Evolutionary conservation across 1,140 invertebrate genomes (phyloP).

Genomic region (Drosophila kikkawai): DNA sequence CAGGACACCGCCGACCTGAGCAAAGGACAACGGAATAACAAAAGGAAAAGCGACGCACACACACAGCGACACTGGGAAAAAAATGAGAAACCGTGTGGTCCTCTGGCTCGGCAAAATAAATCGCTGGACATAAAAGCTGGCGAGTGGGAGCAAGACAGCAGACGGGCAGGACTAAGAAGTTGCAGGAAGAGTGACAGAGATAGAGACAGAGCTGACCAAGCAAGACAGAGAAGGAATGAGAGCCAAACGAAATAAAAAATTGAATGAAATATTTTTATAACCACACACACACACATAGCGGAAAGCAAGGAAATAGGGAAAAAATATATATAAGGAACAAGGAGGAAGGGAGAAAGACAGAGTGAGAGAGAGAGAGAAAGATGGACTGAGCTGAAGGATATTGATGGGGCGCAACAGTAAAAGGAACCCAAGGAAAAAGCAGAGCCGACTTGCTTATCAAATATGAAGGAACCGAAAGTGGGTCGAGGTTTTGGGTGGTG

Average conservation of each 20-base stretch:
- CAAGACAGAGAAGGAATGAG: slow-evolving; percentile 29
- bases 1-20: slow-evolving; percentile 69
- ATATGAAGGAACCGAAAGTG: slow-evolving; percentile 79
- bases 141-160: slow-evolving; percentile 57
- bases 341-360: neutral
- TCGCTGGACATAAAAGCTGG: slow-evolving; percentile 71
- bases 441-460: slow-evolving; percentile 73
- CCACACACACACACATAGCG: slow-evolving; percentile 47
- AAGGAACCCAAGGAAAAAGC: slow-evolving; percentile 45
- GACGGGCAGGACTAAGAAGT: slow-evolving; percentile 16
- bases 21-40: slow-evolving; percentile 43
- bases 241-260: slow-evolving; percentile 73
- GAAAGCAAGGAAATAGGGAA: slow-evolving; percentile 30
- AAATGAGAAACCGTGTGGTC: slow-evolving; percentile 76
- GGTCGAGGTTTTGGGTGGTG: slow-evolving; percentile 48
- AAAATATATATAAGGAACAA: slow-evolving; percentile 19
- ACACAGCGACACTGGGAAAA: slow-evolving; percentile 44
- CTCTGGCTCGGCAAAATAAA: slow-evolving; percentile 73
- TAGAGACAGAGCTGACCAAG: slow-evolving; percentile 30
- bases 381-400: slow-evolving; percentile 55
- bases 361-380: slow-evolving; percentile 15
- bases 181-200: slow-evolving; percentile 9
- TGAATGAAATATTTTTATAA: slow-evolving; percentile 84
- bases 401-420: slow-evolving; percentile 78
- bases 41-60: slow-evolving; percentile 32